phyloP scores from a whole-genome alignment of 2,113 vertebrate genomes.

The Xenotilapia leptura region DNA sequence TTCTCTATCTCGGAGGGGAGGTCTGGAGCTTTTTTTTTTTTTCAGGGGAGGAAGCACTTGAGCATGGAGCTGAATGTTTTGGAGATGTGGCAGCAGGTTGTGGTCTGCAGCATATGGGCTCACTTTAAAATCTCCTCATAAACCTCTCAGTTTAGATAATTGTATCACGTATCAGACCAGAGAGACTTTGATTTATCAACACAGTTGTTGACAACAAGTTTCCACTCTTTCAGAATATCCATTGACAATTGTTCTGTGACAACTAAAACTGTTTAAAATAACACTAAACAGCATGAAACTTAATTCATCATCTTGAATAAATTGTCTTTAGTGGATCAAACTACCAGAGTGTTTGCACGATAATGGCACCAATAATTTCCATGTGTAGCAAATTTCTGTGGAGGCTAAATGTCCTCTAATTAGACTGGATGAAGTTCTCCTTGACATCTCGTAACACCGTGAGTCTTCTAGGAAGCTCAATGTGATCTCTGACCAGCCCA shows the following conservation, averaged over 20 bases:
- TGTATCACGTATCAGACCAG: conserved; percentile 34
- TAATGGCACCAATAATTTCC: conserved; percentile 19
- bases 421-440: conserved; percentile 28
- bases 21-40: conserved; percentile 22
- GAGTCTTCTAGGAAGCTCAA: background rate
- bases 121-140: conserved; percentile 43
- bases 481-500: conserved; percentile 9
- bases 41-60: conserved; percentile 1
- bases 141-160: conserved; percentile 51
- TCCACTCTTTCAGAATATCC: conserved; percentile 41
- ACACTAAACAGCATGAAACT: background rate
- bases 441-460: conserved; percentile 17
- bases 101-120: conserved; percentile 56
- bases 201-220: conserved; percentile 36
- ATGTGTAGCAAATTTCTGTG: conserved; percentile 1
- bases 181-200: conserved; percentile 43
- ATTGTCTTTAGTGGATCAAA: background rate
- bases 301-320: conserved; percentile 19
- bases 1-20: conserved; percentile 11
- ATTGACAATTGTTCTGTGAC: conserved; percentile 2
- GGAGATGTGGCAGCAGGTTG: conserved; percentile 51
- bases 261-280: background rate
- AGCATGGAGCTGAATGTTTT: conserved; percentile 34
- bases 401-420: conserved; percentile 17
- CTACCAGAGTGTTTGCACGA: background rate